Evolutionary conservation across 2,888 invertebrate species (phyloP), one percentile per base, ranked within the genome.

Genomic region (Cerastis rubricosa): DNA sequence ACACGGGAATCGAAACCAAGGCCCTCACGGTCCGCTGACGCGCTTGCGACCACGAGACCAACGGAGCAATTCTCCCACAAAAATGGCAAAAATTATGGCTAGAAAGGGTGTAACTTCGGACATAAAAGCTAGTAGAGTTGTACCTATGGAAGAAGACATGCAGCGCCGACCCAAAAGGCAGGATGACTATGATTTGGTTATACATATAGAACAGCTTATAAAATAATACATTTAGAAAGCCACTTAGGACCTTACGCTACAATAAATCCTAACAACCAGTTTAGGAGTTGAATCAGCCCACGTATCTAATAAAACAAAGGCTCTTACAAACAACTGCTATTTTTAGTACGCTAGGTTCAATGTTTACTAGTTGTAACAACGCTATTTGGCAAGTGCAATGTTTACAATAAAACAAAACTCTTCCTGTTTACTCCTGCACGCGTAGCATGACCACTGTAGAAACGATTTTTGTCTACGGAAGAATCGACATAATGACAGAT

Each of bases 351-450:
- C 35, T 69, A 64, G 49, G 49, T 69, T 76, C 43, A 80, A 76
- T 64, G 76, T 57, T 49, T 66, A 45, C 80, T 25, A 47, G 14
- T 12, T 7, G 29, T 29, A 35, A 22, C n/a, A 12, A 54, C 25
- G 9, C 7, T 29, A 54, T 59, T 83, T 69, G 64, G 68, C 64
- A 68, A 64, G 29, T 57, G 25, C 54, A 71, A 70, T 76, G 75
- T 75, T 61, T 61, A 80, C 29, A 51, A 35, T 7, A 5, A 49
- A 11, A 4, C 49, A 45, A 67, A 65, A 69, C 47, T 71, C 29
- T 83, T 83, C 49, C 40, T 83, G 35, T 72, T 71, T 72, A 83
- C 72, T 43, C 45, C 66, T 66, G 35, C 35, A 35, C 35, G 35
- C 35, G 35, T 35, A 35, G 35, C 35, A 35, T 35, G 35, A 35